Evolutionary conservation across 2,888 invertebrate species (phyloP), one percentile per base, ranked within the genome.

Genomic region (Galerucella calmariensis): DNA sequence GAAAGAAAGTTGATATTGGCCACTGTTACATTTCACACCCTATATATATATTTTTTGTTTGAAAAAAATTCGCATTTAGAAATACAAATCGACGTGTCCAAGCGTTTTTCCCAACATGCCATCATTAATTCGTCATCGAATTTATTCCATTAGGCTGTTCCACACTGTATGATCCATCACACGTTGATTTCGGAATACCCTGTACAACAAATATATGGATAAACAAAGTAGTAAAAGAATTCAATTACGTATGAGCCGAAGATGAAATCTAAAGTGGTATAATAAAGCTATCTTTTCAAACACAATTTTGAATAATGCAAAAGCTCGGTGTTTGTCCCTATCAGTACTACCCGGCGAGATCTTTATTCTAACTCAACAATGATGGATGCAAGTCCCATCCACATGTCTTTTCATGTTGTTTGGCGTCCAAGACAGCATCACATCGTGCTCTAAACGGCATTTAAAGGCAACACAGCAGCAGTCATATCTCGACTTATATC

Each of bases 381-480:
- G 76, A 76, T 72, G 69, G 69, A 76, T 74, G 74, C 72, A 72
- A 72, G 74, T 65, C 58, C 63, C 74, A 62, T 74, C 72, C 76
- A 63, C 72, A 74, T 74, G 74, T 76, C 76, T 76, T 74, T 59
- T 68, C 76, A 67, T 74, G 72, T 76, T 72, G 74, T 69, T 71
- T 72, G 75, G 79, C 75, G 76, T 78, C 77, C 74, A 77, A 58
- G 75, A 76, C 78, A 78, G 80, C 77, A 77, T 78, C 77, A 70
- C 80, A 80, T 83, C 83, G 83, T 84, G 84, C 80, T 78, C 77
- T 80, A 83, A 83, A 84, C 84, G 83, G 84, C 83, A 84, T 85
- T 84, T 81, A 78, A 80, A 72, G 78, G 78, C 75, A 75, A 75
- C 75, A 75, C 78, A 77, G 75, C 80, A 75, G 81, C 78, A 77